These are phyloP conservation scores for Diorhabda sublineata DNA, from an alignment of 1,140 invertebrate genomes.

Conservation along the genomic window DNA sequence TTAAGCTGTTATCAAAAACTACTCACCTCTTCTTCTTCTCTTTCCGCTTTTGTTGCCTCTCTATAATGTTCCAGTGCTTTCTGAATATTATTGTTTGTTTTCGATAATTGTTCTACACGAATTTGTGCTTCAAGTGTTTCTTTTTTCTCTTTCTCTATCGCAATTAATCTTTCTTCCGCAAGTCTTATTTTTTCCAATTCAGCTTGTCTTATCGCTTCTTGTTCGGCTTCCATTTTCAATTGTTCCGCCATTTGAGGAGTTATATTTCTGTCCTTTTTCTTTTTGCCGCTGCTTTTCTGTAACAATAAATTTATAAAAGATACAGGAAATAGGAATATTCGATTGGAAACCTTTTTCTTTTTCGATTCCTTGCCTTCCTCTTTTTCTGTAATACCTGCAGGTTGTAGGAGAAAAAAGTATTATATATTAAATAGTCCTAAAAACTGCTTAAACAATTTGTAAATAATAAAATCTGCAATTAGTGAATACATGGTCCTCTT, in stretches of 20 bases:
- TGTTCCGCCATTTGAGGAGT: slow-evolving; percentile 48
- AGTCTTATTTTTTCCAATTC: slow-evolving; percentile 27
- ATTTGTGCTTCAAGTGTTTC: slow-evolving; percentile 33
- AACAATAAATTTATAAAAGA: neutral
- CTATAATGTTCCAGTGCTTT: slow-evolving; percentile 19
- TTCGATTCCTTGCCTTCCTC: neutral
- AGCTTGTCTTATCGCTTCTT: slow-evolving; percentile 36
- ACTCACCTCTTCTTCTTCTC: slow-evolving; percentile 23
- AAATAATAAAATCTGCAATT: no score
- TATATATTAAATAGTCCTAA: no score
- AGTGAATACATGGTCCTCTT: no score
- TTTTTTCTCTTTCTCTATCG: slow-evolving; percentile 36
- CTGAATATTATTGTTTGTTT: slow-evolving; percentile 19
- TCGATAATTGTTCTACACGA: slow-evolving; percentile 34
- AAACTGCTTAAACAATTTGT: no score
- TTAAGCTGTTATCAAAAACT: no score
- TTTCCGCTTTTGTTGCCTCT: slow-evolving; percentile 19
- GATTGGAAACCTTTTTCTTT: neutral
- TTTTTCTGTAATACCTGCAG: neutral
- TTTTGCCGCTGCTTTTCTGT: slow-evolving; percentile 15
- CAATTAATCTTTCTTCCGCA: slow-evolving; percentile 27
- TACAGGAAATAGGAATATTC: no score
- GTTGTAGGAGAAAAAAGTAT: no score
- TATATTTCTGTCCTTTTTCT: slow-evolving; percentile 48
- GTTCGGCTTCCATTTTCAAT: slow-evolving; percentile 46